These are phyloP conservation scores for Amblyopsis rosae DNA, from an alignment of 2,113 vertebrate genomes.

Conservation along the genomic window DNA sequence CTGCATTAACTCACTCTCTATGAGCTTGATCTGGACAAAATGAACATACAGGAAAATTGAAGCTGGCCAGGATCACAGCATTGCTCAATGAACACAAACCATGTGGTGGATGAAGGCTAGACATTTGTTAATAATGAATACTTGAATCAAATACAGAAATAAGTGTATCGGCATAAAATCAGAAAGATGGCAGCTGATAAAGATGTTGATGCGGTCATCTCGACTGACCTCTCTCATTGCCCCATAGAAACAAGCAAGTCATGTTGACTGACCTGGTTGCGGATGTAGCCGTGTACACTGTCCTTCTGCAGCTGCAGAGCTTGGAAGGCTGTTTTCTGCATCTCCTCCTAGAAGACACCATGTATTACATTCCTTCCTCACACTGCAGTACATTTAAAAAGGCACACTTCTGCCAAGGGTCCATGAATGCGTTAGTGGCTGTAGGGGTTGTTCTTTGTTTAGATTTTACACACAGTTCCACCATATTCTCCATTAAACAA, in stretches of 20 bases:
- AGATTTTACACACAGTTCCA: no score
- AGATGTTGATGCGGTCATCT: no score
- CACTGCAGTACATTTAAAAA: neutral
- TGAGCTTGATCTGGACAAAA: slow-evolving; percentile 98
- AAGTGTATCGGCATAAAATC: no score
- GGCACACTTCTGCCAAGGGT: no score
- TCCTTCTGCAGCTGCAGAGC: slow-evolving; percentile 93
- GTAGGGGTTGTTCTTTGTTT: no score
- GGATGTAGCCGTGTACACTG: slow-evolving; percentile 87
- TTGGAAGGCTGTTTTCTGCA: slow-evolving; percentile 97
- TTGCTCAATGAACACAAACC: slow-evolving; percentile 20
- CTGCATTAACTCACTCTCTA: slow-evolving; percentile 97
- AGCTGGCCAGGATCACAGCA: slow-evolving; percentile 37
- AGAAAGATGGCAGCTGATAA: no score
- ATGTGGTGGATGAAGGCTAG: slow-evolving; percentile 4
- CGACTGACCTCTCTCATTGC: neutral
- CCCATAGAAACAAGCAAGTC: neutral
- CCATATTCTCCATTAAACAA: no score
- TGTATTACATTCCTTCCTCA: neutral
- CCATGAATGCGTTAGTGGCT: no score
- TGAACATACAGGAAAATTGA: slow-evolving; percentile 73
- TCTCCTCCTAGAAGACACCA: slow-evolving; percentile 81
- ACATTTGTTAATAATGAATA: neutral
- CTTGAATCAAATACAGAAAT: slow-evolving; percentile 16
- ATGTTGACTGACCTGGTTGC: slow-evolving; percentile 83